These are phyloP conservation scores for Solenopsis fugax DNA, from an alignment of 1,140 invertebrate genomes.

Conservation along the genomic window DNA sequence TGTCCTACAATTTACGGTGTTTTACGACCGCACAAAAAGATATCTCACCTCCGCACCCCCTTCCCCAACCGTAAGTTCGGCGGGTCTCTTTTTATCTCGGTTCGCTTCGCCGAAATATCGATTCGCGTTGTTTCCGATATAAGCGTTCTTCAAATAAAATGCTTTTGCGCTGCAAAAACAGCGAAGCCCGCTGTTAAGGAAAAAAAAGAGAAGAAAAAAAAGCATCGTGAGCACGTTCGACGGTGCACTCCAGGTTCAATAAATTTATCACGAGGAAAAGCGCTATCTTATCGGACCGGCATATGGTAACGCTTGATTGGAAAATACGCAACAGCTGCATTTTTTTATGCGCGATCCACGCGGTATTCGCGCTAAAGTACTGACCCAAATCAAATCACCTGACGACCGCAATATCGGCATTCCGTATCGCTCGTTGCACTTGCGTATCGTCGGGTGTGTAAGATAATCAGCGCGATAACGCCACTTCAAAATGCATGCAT, in stretches of 20 bases:
- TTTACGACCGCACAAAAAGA: not conserved
- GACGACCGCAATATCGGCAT: constrained; percentile 57
- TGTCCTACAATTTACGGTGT: constrained; percentile 15
- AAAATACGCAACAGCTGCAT: constrained; percentile 57
- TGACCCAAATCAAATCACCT: constrained; percentile 69
- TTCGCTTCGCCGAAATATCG: constrained; percentile 45
- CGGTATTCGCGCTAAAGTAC: constrained; percentile 51
- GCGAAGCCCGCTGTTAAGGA: not conserved
- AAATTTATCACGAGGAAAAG: constrained; percentile 59
- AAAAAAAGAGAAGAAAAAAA: constrained; percentile 12
- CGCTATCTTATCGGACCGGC: constrained; percentile 50
- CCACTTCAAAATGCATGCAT: constrained; percentile 17
- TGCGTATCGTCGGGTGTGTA: constrained; percentile 32
- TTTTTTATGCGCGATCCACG: constrained; percentile 33
- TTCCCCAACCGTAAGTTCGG: not conserved
- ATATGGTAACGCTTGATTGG: constrained; percentile 51
- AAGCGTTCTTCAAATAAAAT: constrained; percentile 27
- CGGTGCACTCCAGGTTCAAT: constrained; percentile 31
- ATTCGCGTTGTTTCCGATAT: constrained; percentile 38
- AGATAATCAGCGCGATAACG: constrained; percentile 68
- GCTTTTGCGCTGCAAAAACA: constrained; percentile 17
- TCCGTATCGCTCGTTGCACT: constrained; percentile 72
- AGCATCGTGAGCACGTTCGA: constrained; percentile 5
- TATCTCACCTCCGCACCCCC: not conserved
- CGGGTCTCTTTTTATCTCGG: constrained; percentile 19